A percentile compares a stretch with the other conserved stretches of the same genome.
phyloP scores from a whole-genome alignment of 2,888 invertebrate genomes.

The Spilosoma lubricipeda region DNA sequence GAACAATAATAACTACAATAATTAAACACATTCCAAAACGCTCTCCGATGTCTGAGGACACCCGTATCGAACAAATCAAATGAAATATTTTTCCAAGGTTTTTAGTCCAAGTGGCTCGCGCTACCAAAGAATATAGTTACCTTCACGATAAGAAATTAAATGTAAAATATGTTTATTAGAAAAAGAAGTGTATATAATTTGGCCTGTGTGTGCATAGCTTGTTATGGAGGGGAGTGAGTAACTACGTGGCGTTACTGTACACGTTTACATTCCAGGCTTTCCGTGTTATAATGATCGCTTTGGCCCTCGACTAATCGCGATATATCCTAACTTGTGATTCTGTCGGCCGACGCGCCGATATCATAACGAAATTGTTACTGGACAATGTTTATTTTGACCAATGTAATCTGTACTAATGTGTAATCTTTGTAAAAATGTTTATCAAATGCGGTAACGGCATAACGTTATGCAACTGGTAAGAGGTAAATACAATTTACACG shows the following conservation, averaged over 20 bases:
- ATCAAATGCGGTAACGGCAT: conserved; percentile 78
- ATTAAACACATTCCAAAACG: conserved; percentile 65
- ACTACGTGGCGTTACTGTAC: conserved; percentile 44
- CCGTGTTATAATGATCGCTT: conserved; percentile 67
- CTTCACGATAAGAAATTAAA: conserved; percentile 79
- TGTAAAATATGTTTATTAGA: conserved; percentile 78
- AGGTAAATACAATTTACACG: conserved; percentile 86
- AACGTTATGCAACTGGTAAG: conserved; percentile 81
- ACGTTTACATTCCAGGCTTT: conserved; percentile 79
- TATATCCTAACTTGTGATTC: conserved; percentile 49
- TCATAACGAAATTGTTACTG: conserved; percentile 67
- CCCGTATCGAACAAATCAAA: conserved; percentile 53
- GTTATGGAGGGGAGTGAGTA: conserved; percentile 52
- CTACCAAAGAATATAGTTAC: conserved; percentile 86
- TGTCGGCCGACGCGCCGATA: conserved; percentile 48
- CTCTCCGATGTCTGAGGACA: conserved; percentile 64
- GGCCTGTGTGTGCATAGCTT: conserved; percentile 79
- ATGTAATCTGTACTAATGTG: conserved; percentile 83
- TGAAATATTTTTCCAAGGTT: conserved; percentile 62
- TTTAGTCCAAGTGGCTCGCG: conserved; percentile 73
- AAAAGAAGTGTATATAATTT: conserved; percentile 78
- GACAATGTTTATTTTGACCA: conserved; percentile 83
- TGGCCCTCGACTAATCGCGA: conserved; percentile 52
- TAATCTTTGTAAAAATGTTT: conserved; percentile 83
- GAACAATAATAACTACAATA: conserved; percentile 73